A percentile compares a stretch with the other conserved stretches of the same genome.
phyloP scores from a whole-genome alignment of 64 coral and sea anemone genomes.

The Trachythela sp. region DNA sequence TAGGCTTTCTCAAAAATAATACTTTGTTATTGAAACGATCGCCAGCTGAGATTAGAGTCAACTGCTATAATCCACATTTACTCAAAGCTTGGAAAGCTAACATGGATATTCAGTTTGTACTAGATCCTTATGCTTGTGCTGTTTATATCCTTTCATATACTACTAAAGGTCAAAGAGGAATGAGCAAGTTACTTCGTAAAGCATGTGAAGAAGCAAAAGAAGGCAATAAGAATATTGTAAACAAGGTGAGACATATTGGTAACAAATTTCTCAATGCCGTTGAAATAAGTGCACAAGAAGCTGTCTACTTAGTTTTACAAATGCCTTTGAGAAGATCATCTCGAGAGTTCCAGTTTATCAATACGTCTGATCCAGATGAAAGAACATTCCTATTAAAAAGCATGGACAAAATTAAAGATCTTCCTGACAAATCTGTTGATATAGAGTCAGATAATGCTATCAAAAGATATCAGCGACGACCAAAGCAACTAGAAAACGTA shows the following conservation, averaged over 20 bases:
- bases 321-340: conserved; percentile 5
- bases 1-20: no score
- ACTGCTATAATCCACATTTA: no score
- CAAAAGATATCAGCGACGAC: neutral
- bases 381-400: neutral
- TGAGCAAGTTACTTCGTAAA: no score
- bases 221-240: neutral
- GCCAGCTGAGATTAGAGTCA: no score
- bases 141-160: neutral
- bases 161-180: neutral
- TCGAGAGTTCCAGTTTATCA: neutral
- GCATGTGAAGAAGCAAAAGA: no score
- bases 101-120: neutral
- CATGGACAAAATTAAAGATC: neutral
- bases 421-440: neutral
- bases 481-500: no score
- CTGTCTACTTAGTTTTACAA: neutral
- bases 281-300: neutral
- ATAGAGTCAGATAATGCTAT: neutral
- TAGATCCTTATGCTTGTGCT: conserved; percentile 3
- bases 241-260: no score
- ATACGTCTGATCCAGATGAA: neutral
- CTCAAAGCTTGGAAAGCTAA: neutral
- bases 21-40: no score
- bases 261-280: no score